Evolutionary conservation across 2,113 vertebrate species (phyloP), one percentile per base, ranked within the genome.

Genomic region (Hippocampus comes): DNA sequence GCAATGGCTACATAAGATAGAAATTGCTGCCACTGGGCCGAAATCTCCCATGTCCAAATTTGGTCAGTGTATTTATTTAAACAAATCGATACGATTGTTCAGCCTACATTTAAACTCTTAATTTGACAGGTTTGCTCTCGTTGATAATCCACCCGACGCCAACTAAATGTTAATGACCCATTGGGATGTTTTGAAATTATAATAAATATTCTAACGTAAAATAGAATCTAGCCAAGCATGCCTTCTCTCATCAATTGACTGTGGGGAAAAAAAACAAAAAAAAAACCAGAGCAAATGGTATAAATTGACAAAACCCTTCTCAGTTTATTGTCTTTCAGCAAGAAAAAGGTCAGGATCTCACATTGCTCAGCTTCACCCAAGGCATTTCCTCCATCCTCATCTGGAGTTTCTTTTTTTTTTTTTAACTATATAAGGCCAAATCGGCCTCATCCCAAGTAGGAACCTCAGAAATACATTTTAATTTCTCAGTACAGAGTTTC

Each of bases 291-390:
- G 69, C 53, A 0, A 49, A 80, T 68, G 51, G n/a, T 18, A 14
- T 56, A 83, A 80, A 14, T 81, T 85, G 87, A 91, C 89, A 90
- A 90, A 91, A 91, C 87, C 84, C 82, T 89, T 77, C 84, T 89
- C 86, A 91, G 88, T 91, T 91, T 91, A 91, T 91, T 91, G 90
- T 91, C 88, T 90, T 88, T 89, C 83, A 88, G 89, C 87, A 86
- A 90, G 88, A 86, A 88, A 88, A 90, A 89, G 77, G 83, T 87
- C 84, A 89, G 86, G 84, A 87, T 89, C 87, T 89, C 87, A 90
- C 87, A 89, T 90, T 89, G 86, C 87, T 90, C 77, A 82, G 87
- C 87, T 61, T 89, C 72, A 78, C 78, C 70, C 68, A 46, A 85
- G 79, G 78, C 88, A 81, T 77, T 82, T 82, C 82, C 81, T 83